A percentile compares a stretch with the other conserved stretches of the same genome.
Evolutionary conservation across 1,140 invertebrate genomes (phyloP).

Genomic region (Drosophila sucinea): DNA sequence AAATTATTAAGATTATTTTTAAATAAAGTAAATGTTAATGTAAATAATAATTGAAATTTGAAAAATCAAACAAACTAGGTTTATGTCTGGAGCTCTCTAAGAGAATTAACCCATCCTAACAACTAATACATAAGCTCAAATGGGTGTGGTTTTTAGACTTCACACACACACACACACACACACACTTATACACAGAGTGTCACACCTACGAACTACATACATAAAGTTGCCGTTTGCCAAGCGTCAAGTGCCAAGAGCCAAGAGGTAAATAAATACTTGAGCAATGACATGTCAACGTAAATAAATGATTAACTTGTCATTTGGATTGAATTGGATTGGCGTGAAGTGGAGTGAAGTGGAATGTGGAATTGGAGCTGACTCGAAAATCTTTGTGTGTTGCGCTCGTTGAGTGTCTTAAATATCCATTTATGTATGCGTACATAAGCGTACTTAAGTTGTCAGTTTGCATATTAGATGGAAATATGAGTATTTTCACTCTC

Average conservation of each 20-base stretch:
- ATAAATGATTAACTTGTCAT: conserved; percentile 80
- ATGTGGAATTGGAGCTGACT: conserved; percentile 24
- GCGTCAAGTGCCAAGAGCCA: background rate
- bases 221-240: conserved; percentile 36
- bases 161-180: background rate
- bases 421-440: conserved; percentile 66
- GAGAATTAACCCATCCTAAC: background rate
- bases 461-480: conserved; percentile 70
- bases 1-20: background rate
- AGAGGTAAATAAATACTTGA: conserved; percentile 76
- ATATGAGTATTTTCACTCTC: conserved; percentile 39
- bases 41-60: background rate
- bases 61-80: background rate
- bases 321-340: conserved; percentile 42
- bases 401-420: conserved; percentile 37
- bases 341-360: conserved; percentile 21
- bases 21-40: background rate
- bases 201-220: background rate
- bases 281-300: conserved; percentile 77
- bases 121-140: conserved; percentile 4
- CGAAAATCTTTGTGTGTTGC: conserved; percentile 27
- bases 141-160: conserved; percentile 8
- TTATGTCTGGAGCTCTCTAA: background rate
- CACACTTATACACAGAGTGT: background rate
- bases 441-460: conserved; percentile 79